Evolutionary conservation across 2,888 invertebrate genomes (phyloP), one percentile per base, ranked within the genome.

Genomic region (Brachynemurus nebulosus): DNA sequence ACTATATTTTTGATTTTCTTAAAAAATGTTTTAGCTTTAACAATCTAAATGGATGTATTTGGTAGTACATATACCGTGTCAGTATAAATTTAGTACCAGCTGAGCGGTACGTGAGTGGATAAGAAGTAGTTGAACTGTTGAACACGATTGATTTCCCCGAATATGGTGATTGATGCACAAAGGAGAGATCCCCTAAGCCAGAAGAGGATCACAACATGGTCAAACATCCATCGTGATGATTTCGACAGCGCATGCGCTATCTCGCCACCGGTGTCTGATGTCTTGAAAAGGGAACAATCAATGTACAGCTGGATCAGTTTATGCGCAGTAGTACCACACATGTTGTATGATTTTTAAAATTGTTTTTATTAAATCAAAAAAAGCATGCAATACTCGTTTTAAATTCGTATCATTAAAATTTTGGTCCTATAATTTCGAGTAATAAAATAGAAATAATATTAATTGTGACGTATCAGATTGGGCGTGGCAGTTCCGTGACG

Each of bases 261-360:
- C 37, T 43, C 45, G 30, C 44, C 42, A 40, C 48, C 47, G 46
- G 48, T n/a, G n/a, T n/a, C 49, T 50, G 50, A 50, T 46, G 50
- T 50, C 52, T 51, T 51, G 45, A 45, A 45, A 47, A 44, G 43
- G 44, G 44, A 44, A 44, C 18, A 47, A n/a, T n/a, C n/a, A n/a
- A 44, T 44, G 17, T 33, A 35, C 27, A 47, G 37, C 40, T 44
- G 37, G 37, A 44, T 44, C 37, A 44, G 44, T 30, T 44, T 44
- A 44, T 38, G 14, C 14, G 17, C 20, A 12, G 20, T 7, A n/a
- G 20, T 37, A 37, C 37, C 37, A 37, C 17, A 36, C 3, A 19
- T 18, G 19, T 37, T 37, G 18, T 37, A 17, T 37, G 18, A 37
- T 19, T 19, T 37, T 19, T 17, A 37, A 37, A 11, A 37, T 37